These are phyloP conservation scores for Sebastes glaucus DNA, from an alignment of 2,797 vertebrate genomes.

Conservation along the genomic window DNA sequence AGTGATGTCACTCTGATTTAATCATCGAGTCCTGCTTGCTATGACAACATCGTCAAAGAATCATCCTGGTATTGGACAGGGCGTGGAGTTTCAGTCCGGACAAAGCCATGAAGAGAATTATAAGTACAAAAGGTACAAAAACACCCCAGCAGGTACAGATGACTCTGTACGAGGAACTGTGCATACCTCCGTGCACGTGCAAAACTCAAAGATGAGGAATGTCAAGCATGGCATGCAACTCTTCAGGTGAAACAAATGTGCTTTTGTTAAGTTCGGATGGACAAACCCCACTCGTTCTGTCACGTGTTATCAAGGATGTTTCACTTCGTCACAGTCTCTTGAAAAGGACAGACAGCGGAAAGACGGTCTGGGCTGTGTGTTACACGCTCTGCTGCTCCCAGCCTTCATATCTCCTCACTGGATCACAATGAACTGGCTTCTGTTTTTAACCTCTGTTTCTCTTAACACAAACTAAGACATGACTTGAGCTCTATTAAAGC, in stretches of 20 bases:
- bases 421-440: background rate
- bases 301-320: background rate
- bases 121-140: background rate
- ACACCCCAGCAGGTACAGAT: background rate
- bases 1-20: conserved; percentile 37
- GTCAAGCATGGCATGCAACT: conserved; percentile 4
- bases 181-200: background rate
- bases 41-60: conserved; percentile 44
- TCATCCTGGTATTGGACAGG: conserved; percentile 17
- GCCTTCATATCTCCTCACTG: background rate
- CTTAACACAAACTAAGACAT: background rate
- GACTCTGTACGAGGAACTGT: background rate
- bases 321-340: background rate
- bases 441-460: background rate
- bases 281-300: background rate
- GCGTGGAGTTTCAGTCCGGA: conserved; percentile 58
- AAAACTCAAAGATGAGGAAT: conserved; percentile 13
- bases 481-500: background rate
- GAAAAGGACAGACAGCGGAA: background rate
- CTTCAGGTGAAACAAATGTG: conserved; percentile 32
- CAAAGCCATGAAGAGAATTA: background rate
- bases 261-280: conserved; percentile 11
- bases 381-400: background rate
- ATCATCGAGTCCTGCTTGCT: background rate
- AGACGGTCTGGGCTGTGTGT: background rate